Base-by-base conservation (phyloP, 2,888 invertebrate species). In the Atrina japonica region DNA sequence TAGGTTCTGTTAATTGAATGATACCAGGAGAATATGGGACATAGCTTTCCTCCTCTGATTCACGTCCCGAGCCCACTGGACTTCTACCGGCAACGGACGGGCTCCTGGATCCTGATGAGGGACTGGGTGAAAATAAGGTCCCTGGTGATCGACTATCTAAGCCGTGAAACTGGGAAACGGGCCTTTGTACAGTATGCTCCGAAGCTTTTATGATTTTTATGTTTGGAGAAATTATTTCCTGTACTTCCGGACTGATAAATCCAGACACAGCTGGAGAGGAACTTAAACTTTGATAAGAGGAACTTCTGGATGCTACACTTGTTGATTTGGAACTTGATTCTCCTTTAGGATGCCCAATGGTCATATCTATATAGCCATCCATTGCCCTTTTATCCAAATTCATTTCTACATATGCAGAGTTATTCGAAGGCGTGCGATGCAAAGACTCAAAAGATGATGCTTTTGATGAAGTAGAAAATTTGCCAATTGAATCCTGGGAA, bases 401-500 rank as follows among this genome's bases (percentile, higher is more conserved):
- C 83, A 85, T 84, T 41, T 86, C 86, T 45, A 83, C 79, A 60
- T 86, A 85, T 23, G 83, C 86, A 0, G 81, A 79, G 14, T 73
- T 74, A 9, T 70, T 70, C 41, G 67, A 75, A 21, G 60, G 68
- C 56, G 70, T 82, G 49, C 83, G 75, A 35, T 11, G 35, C 49
- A 87, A 66, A n/a, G 85, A 85, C 47, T 87, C 87, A 61, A 75
- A 83, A 3, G 87, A 87, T 0, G 85, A 84, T 25, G 83, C 78
- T 14, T 82, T 71, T 3, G 84, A 78, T 1, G 86, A 84, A 47
- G 73, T 76, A 1, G 85, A 84, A 21, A 82, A 75, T 55, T 79
- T 80, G 7, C 79, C 68, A 5, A 86, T 73, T 3, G 86, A 86
- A 59, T 83, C 83, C 58, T 78, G 76, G 5, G 87, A 87, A 16